These are phyloP conservation scores for Pituophis catenifer DNA, from an alignment of 2,113 vertebrate genomes.

Conservation along the genomic window DNA sequence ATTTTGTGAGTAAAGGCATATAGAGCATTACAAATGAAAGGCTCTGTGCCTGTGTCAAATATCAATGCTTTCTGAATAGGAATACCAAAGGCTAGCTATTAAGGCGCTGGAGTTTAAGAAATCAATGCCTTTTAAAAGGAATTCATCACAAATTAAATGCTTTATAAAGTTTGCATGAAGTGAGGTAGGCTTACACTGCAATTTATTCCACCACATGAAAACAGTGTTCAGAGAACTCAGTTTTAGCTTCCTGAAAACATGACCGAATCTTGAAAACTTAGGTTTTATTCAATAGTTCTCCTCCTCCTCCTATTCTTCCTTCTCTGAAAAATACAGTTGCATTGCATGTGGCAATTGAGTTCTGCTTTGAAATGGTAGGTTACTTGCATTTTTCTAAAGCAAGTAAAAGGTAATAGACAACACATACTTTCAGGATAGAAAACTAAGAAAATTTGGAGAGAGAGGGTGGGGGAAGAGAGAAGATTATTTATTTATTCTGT, in stretches of 20 bases:
- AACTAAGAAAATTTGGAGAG: background rate
- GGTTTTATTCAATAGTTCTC: background rate
- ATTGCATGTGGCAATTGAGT: background rate
- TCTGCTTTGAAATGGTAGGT: background rate
- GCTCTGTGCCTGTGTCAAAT: background rate
- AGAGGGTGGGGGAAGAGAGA: background rate
- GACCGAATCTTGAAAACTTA: background rate
- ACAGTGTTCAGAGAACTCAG: background rate
- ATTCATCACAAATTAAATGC: background rate
- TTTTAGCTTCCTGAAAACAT: background rate
- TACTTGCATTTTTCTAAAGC: background rate
- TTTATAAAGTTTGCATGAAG: background rate
- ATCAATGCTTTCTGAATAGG: background rate
- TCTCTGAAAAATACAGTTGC: background rate
- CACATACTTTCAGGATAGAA: background rate
- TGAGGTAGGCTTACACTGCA: background rate
- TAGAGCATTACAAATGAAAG: background rate
- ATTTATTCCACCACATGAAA: background rate
- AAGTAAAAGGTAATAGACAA: background rate
- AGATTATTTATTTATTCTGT: background rate
- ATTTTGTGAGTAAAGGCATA: background rate
- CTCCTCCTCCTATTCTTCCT: background rate
- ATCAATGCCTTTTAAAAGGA: background rate
- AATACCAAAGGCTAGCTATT: background rate
- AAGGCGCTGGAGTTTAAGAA: background rate